Evolutionary conservation across 1,140 invertebrate species (phyloP).

Genomic region (Colletes latitarsis): DNA sequence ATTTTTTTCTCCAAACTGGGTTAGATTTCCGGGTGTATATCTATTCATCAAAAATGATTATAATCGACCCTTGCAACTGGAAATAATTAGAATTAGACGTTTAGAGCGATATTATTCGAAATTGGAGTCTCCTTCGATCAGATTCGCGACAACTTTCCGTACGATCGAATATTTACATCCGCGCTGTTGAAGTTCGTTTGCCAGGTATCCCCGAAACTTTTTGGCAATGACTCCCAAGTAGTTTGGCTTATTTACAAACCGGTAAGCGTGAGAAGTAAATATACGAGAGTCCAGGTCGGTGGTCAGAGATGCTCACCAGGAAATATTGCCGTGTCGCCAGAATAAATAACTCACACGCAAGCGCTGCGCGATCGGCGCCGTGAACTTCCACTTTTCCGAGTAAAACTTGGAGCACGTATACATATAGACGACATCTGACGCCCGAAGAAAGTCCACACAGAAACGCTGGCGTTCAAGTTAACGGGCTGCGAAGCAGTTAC

Average conservation of each 20-base stretch:
- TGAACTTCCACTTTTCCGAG: neutral
- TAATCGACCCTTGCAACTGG: too few species aligned
- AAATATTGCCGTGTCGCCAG: slow-evolving; percentile 12
- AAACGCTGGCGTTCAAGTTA: neutral
- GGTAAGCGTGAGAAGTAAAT: slow-evolving; percentile 17
- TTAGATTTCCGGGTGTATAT: too few species aligned
- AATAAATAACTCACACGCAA: slow-evolving; percentile 13
- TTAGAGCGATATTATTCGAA: too few species aligned
- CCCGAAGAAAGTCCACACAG: neutral
- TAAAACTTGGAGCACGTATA: slow-evolving; percentile 15
- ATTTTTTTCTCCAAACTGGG: too few species aligned
- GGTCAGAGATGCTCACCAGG: neutral
- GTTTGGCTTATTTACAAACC: slow-evolving; percentile 40
- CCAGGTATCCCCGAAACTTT: slow-evolving; percentile 1
- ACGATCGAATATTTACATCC: neutral
- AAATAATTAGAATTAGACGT: too few species aligned
- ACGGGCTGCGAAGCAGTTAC: neutral
- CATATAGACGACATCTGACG: neutral
- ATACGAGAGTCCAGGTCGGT: neutral
- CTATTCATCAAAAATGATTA: too few species aligned
- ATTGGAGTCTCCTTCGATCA: neutral
- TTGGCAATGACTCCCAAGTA: slow-evolving; percentile 28
- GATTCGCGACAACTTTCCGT: neutral
- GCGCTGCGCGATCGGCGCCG: slow-evolving; percentile 7
- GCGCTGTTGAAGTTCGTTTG: neutral